Evolutionary conservation across 2,888 invertebrate genomes (phyloP).

Genomic region (Zaprionus bogoriensis): DNA sequence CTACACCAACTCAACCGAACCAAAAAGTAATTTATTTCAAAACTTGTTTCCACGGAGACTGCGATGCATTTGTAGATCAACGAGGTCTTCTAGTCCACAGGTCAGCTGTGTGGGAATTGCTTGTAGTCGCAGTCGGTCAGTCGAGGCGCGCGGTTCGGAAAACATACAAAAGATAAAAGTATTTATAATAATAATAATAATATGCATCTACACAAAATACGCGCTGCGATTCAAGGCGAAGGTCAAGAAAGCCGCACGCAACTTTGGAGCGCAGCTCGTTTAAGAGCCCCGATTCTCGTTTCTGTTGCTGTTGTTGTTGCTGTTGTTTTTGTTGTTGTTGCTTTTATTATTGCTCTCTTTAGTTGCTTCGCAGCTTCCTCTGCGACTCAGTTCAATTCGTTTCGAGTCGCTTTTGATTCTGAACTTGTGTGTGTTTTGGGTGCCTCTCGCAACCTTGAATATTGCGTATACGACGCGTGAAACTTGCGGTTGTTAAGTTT

Average conservation of each 20-base stretch:
- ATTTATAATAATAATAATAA: background rate
- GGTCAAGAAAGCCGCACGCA: conserved; percentile 58
- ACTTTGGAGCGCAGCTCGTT: conserved; percentile 45
- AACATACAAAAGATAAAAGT: background rate
- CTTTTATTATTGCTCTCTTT: background rate
- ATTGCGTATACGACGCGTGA: conserved; percentile 50
- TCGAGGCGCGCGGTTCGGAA: conserved; percentile 27
- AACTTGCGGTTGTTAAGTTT: conserved; percentile 15
- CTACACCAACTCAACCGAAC: no score
- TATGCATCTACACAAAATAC: conserved; percentile 9
- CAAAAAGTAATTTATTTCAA: conserved; percentile 12
- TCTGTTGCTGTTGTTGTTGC: background rate
- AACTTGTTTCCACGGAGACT: conserved; percentile 9
- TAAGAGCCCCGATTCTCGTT: conserved; percentile 10
- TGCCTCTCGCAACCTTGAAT: conserved; percentile 58
- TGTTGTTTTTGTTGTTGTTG: background rate
- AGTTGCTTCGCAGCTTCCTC: conserved; percentile 55
- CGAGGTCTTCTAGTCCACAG: conserved; percentile 9
- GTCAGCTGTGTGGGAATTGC: background rate
- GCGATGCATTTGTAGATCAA: conserved; percentile 9
- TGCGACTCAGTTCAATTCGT: background rate
- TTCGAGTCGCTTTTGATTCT: conserved; percentile 38
- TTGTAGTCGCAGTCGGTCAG: conserved; percentile 10
- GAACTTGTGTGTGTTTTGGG: conserved; percentile 22
- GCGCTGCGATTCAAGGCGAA: conserved; percentile 67